A percentile compares a stretch with the other conserved stretches of the same genome.
Evolutionary conservation across 2,797 vertebrate species (phyloP).

Genomic region (Cuniculus paca): DNA sequence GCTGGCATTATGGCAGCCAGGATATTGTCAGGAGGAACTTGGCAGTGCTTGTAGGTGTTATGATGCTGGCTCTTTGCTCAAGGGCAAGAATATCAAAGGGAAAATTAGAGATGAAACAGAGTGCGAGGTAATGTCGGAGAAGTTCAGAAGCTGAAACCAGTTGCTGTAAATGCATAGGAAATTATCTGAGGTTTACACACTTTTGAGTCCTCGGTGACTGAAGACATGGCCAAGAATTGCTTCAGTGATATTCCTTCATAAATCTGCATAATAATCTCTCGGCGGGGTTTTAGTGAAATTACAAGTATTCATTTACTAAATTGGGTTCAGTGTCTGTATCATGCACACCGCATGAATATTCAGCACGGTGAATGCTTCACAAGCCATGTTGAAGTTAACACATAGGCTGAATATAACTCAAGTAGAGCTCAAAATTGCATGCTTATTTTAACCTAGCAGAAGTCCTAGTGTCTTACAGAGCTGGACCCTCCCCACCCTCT

Average conservation of each 20-base stretch:
- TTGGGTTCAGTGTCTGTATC: conserved; percentile 91
- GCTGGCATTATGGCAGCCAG: conserved; percentile 87
- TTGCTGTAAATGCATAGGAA: conserved; percentile 85
- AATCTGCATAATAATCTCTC: conserved; percentile 92
- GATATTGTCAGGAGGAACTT: conserved; percentile 88
- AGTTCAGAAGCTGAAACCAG: conserved; percentile 86
- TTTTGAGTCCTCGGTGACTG: conserved; percentile 87
- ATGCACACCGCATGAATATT: conserved; percentile 89
- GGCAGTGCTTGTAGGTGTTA: conserved; percentile 87
- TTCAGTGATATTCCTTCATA: conserved; percentile 90
- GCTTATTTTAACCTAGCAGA: conserved; percentile 71
- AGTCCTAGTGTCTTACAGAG: conserved; percentile 66
- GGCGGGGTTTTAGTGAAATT: conserved; percentile 90
- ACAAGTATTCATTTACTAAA: conserved; percentile 93
- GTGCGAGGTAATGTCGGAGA: conserved; percentile 85
- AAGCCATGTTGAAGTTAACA: conserved; percentile 86
- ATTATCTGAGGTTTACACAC: conserved; percentile 88
- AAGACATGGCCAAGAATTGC: conserved; percentile 89
- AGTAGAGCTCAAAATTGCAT: conserved; percentile 79
- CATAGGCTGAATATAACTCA: conserved; percentile 81
- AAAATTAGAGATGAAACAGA: conserved; percentile 84
- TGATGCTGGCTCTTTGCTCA: conserved; percentile 88
- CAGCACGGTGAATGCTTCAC: conserved; percentile 86
- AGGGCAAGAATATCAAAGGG: conserved; percentile 88
- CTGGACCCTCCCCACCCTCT: neutral